A percentile compares a stretch with the other conserved stretches of the same genome.
Conservation (phyloP, 2,797 vertebrate species). For the Hydrolagus colliei region DNA sequence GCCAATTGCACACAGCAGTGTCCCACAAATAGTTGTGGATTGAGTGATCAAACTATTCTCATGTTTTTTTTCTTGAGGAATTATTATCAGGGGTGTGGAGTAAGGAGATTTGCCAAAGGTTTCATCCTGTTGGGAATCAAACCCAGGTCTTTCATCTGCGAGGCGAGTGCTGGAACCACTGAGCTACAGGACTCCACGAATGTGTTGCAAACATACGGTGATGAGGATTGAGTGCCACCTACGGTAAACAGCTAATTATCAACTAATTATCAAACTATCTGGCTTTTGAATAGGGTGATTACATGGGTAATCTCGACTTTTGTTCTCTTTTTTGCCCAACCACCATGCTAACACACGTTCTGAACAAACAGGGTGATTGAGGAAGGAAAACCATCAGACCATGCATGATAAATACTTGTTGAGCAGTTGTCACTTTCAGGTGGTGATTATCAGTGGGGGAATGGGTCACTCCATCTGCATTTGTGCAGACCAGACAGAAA, state of each 20-base stretch:
- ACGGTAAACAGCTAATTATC: background rate
- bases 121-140: no score
- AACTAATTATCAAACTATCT: background rate
- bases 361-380: background rate
- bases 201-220: no score
- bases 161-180: no score
- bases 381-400: no score
- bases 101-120: no score
- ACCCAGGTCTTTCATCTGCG: no score
- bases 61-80: no score
- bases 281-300: slow-evolving; percentile 8
- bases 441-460: background rate
- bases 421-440: slow-evolving; percentile 3
- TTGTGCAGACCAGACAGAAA: background rate
- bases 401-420: background rate
- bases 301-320: background rate
- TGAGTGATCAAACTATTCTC: no score
- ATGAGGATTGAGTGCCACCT: background rate
- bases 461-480: background rate
- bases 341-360: background rate
- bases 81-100: no score
- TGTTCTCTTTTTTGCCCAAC: background rate
- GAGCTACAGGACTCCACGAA: background rate
- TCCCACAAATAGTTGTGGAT: no score
- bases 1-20: no score